Conservation (phyloP, 30 jellyfish, hydroid and myxozoan species). For the Turritopsis dohrnii region DNA sequence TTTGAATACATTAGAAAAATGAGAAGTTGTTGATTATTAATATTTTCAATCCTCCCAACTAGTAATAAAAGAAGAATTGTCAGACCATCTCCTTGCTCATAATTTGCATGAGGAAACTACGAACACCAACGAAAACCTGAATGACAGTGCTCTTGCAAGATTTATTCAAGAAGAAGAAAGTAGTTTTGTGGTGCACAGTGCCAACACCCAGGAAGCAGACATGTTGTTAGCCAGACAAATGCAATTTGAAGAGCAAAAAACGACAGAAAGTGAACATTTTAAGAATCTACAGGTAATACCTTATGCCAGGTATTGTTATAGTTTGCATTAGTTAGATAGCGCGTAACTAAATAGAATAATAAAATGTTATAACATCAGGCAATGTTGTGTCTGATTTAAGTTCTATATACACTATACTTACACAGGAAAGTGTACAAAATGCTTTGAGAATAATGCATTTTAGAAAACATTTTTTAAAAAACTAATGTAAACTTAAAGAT, state of each 20-base stretch:
- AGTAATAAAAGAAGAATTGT: constrained; percentile 1
- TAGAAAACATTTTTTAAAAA: too few relatives aligned
- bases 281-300: constrained; percentile 58
- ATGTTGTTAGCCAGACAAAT: constrained; percentile 45
- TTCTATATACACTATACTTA: too few relatives aligned
- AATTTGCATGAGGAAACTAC: constrained; percentile 9
- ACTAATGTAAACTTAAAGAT: too few relatives aligned
- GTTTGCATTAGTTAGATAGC: not conserved
- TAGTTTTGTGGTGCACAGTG: constrained; percentile 23
- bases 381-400: too few relatives aligned
- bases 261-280: constrained; percentile 67
- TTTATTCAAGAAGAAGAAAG: constrained; percentile 73
- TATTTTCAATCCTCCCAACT: not conserved
- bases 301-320: not conserved
- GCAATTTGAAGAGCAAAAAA: constrained; percentile 44
- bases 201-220: constrained; percentile 36
- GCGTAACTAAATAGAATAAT: not conserved
- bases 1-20: too few relatives aligned
- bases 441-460: too few relatives aligned
- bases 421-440: too few relatives aligned
- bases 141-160: constrained; percentile 73
- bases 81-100: constrained; percentile 12
- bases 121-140: not conserved
- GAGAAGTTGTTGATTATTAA: not conserved
- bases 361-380: too few relatives aligned